Base-by-base conservation (phyloP, 2,888 invertebrate species). In the Aromia moschata region DNA sequence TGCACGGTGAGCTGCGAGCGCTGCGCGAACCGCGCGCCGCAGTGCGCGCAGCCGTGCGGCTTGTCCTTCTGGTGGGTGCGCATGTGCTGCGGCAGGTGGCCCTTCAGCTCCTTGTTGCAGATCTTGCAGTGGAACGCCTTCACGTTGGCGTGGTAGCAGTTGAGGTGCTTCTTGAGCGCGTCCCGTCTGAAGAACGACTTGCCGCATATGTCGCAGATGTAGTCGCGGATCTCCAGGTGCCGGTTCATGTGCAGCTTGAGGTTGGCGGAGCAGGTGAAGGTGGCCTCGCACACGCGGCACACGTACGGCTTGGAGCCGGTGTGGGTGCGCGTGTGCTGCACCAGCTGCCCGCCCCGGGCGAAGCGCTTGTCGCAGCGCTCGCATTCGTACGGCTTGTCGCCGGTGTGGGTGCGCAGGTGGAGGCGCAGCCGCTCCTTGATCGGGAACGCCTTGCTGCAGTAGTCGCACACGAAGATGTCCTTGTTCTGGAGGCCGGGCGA, bases 1-100 rank as follows among this genome's bases (percentile, higher is more conserved):
- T 94, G 94, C 0, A 94, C 93, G 9, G 89, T 92, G 64, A 93
- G 79, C 75, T 94, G 94, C 0, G 92, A 92, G 61, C 92, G 88
- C 75, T 94, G 94, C 0, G 91, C 91, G 72, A 94, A 94, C 20
- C 87, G 82, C 46, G 91, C 89, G 1, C 90, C 89, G 75, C 94
- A 94, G 3, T 88, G 88, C 0, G 87, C 87, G 70, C 94, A 94
- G 20, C 87, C 86, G 76, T 92, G 91, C 0, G 92, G 92, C 62
- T 91, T 87, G 58, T 88, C 87, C 38, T 90, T 87, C 30, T 86
- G 86, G 79, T 94, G 94, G 0, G 89, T 90, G 36, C 93, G 84
- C 88, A 94, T 88, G 75, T 94, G 94, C 71, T 92, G 91, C 12
- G 90, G 86, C 64, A 93, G 81, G 76, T 93, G 93, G 0, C 93